Base-by-base conservation (phyloP, 2,888 invertebrate species). In the Amphiduros pacificus region DNA sequence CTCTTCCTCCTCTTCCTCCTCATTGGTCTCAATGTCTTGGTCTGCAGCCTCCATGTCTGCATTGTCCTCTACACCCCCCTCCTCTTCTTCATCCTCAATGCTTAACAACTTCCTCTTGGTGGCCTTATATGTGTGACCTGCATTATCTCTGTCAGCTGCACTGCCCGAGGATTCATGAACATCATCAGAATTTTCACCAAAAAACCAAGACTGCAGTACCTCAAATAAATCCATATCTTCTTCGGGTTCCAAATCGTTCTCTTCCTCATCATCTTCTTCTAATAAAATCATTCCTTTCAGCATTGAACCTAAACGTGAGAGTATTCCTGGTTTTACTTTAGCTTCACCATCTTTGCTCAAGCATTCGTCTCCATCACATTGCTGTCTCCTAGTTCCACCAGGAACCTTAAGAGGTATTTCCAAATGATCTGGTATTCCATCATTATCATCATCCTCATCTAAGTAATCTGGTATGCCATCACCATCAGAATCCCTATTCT, bases 361-460 rank as follows among this genome's bases (percentile, higher is more conserved):
- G 17, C 14, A 36, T 9, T 36, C 36, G 36, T 9, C n/a, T n/a
- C n/a, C n/a, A n/a, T n/a, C 76, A 17, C 67, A 50, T 49, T 80
- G 76, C 3, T 56, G 24, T 41, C 71, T 40, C 58, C 76, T 75
- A 20, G 75, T 74, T 31, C 76, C 67, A 6, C 69, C 75, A 41
- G 44, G 40, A 5, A 24, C 53, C 14, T 59, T 48, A 27, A 48
- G 52, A 29, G 44, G 48, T 14, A 71, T 66, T 54, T 73, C 71
- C 26, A 67, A 70, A 53, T 66, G 56, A 55, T 70, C 69, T 11
- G 68, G 65, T 44, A 73, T 68, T 1, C 67, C 66, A 71, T 69
- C 78, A 20, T 77, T 75, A 64, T 70, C 69, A 20, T 70, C 68
- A 28, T 72, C 67, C 58, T 71, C 63, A 62, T 77, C 75, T 40